These are phyloP conservation scores for Percopsis transmontana DNA, from an alignment of 2,113 vertebrate species.

Conservation along the genomic window DNA sequence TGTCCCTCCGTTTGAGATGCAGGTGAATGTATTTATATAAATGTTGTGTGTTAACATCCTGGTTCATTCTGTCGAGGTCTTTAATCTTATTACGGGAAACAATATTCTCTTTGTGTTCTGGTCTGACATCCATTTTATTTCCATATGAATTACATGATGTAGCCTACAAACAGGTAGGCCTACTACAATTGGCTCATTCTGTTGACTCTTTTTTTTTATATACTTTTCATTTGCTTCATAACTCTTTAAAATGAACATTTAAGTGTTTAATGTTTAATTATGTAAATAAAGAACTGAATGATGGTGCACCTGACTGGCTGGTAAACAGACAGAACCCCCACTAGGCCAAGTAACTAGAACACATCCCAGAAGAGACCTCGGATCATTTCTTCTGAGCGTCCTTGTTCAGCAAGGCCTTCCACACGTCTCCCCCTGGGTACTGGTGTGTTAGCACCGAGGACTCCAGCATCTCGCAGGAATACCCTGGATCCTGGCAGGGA, in stretches of 20 bases:
- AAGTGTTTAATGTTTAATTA: slow-evolving; percentile 8
- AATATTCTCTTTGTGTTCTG: not conserved
- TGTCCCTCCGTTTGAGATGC: not conserved
- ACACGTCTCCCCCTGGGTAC: slow-evolving; percentile 81
- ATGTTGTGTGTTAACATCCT: not conserved
- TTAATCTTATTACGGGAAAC: not conserved
- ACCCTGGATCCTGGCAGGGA: slow-evolving; percentile 79
- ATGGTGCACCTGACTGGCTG: too few relatives aligned
- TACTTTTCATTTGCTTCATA: not conserved
- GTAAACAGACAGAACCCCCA: too few relatives aligned
- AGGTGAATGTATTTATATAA: not conserved
- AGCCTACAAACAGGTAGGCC: too few relatives aligned
- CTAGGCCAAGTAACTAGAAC: not conserved
- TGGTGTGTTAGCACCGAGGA: slow-evolving; percentile 77
- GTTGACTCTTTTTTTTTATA: not conserved
- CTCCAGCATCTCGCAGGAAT: slow-evolving; percentile 86
- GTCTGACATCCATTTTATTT: not conserved
- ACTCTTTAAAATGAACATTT: not conserved
- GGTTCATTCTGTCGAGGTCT: not conserved
- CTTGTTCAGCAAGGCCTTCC: slow-evolving; percentile 65
- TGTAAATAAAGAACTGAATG: slow-evolving; percentile 48
- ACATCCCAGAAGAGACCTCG: not conserved
- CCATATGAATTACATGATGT: not conserved
- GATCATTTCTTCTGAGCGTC: not conserved
- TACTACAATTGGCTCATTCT: not conserved